These are phyloP conservation scores for Allolobophora icterica DNA, from an alignment of 2,888 invertebrate species.

Conservation along the genomic window DNA sequence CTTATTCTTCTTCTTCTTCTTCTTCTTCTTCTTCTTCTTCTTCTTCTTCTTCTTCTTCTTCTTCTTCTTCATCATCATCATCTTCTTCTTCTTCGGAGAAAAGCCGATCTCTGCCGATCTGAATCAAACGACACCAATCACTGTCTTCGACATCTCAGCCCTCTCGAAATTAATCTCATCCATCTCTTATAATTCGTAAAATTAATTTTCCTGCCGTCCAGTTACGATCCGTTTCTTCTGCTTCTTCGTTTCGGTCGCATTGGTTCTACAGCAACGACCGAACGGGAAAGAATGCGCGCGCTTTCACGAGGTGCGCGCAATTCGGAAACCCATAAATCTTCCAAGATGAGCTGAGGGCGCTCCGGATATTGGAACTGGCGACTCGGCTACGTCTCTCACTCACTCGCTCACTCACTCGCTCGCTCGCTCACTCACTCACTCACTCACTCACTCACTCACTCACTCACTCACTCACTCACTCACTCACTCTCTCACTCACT, in stretches of 20 bases:
- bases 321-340: too few relatives aligned
- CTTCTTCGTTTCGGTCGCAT: too few relatives aligned
- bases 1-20: background rate
- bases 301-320: too few relatives aligned
- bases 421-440: too few relatives aligned
- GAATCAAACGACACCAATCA: background rate
- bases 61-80: background rate
- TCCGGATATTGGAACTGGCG: background rate
- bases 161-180: slow-evolving; percentile 17
- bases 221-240: too few relatives aligned
- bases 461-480: too few relatives aligned
- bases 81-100: background rate
- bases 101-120: background rate
- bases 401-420: background rate
- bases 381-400: background rate
- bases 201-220: too few relatives aligned
- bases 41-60: background rate
- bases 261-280: too few relatives aligned
- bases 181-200: background rate
- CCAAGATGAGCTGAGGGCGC: too few relatives aligned
- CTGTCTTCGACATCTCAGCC: background rate
- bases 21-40: background rate
- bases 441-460: too few relatives aligned
- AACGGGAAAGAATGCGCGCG: too few relatives aligned
- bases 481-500: too few relatives aligned